phyloP scores from a whole-genome alignment of 2,888 invertebrate genomes.

The Drosophila fungiperda region DNA sequence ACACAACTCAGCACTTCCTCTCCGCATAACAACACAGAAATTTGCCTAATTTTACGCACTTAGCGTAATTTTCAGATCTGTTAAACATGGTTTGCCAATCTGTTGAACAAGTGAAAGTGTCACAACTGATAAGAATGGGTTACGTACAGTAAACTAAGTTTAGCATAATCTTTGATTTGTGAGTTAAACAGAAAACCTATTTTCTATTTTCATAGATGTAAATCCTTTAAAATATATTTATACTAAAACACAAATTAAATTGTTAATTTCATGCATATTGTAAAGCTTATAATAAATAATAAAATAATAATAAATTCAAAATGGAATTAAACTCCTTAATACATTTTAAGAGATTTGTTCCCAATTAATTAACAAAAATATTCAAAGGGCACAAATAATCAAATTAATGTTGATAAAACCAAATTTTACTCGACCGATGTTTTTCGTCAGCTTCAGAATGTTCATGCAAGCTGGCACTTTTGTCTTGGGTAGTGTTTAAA shows the following conservation, averaged over 20 bases:
- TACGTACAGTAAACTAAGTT: background rate
- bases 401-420: background rate
- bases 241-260: background rate
- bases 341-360: background rate
- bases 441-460: background rate
- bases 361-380: background rate
- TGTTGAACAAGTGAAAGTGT: conserved; percentile 1
- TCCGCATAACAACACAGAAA: conserved; percentile 13
- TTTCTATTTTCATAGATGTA: background rate
- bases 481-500: background rate
- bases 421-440: background rate
- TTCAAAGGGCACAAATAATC: background rate
- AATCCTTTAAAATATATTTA: background rate
- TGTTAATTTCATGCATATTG: background rate
- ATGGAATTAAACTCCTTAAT: background rate
- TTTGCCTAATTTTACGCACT: conserved; percentile 41
- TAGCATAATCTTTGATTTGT: background rate
- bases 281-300: background rate
- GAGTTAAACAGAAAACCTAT: background rate
- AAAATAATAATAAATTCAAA: no score
- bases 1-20: conserved; percentile 26
- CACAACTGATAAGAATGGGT: conserved; percentile 1
- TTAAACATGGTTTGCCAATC: conserved; percentile 2
- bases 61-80: conserved; percentile 4
- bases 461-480: background rate